Conservation (phyloP, 1,140 invertebrate genomes). For the Neotoxoptera formosana region DNA sequence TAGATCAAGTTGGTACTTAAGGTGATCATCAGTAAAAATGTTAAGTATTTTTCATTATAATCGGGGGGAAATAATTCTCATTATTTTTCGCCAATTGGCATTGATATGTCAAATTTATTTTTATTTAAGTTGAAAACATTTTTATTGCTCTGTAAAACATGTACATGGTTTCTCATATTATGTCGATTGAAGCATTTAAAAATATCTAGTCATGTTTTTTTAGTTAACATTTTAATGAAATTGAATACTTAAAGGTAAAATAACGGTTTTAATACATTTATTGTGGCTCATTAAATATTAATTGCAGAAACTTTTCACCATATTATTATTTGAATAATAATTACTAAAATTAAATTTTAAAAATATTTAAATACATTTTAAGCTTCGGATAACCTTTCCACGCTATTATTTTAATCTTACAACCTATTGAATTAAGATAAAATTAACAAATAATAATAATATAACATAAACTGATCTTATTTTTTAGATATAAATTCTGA, state of each 20-base stretch:
- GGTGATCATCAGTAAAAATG: too few species aligned
- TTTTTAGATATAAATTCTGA: neutral
- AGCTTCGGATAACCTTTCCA: neutral
- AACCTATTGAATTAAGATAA: too few species aligned
- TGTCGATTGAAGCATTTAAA: neutral
- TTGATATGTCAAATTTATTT: too few species aligned
- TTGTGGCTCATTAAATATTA: neutral
- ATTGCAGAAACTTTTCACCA: neutral
- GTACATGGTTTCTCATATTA: neutral
- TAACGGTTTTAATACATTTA: too few species aligned
- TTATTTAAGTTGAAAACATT: neutral
- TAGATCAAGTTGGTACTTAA: too few species aligned
- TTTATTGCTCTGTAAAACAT: neutral
- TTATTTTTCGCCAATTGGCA: too few species aligned
- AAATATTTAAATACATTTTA: neutral
- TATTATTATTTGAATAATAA: neutral
- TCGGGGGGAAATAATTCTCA: too few species aligned
- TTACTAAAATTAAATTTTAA: neutral
- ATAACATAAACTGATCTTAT: too few species aligned
- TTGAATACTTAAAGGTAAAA: neutral
- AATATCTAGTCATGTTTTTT: neutral
- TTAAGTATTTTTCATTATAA: too few species aligned
- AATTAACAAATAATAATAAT: too few species aligned
- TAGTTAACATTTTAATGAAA: neutral
- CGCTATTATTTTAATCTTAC: too few species aligned